phyloP scores from a whole-genome alignment of 1,140 invertebrate species.

The Odontomachus brunneus region DNA sequence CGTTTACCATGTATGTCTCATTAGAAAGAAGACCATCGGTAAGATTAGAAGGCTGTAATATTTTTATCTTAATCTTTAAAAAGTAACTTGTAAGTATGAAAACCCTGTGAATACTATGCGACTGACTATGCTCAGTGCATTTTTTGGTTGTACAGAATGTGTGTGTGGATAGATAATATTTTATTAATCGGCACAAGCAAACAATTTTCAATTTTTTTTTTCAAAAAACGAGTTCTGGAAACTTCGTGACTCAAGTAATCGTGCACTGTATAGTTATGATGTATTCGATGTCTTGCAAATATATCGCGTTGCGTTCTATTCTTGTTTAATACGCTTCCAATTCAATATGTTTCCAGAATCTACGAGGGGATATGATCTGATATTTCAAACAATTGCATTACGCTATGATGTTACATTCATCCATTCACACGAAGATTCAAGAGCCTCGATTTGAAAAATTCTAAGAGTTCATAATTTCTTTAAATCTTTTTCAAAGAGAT shows the following conservation, averaged over 20 bases:
- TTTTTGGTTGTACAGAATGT: conserved; percentile 73
- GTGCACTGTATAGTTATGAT: background rate
- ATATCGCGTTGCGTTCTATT: background rate
- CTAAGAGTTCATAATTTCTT: conserved; percentile 58
- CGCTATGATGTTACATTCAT: background rate
- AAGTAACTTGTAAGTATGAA: conserved; percentile 73
- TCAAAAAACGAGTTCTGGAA: conserved; percentile 49
- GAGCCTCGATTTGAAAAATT: conserved; percentile 38
- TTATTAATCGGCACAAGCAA: conserved; percentile 65
- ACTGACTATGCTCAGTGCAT: conserved; percentile 72
- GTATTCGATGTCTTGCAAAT: background rate
- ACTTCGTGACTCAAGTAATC: background rate
- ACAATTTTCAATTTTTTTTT: conserved; percentile 52
- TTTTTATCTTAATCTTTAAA: conserved; percentile 70
- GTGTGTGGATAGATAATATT: conserved; percentile 67
- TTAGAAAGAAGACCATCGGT: conserved; percentile 73
- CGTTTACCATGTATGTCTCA: conserved; percentile 63
- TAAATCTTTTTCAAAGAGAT: conserved; percentile 42
- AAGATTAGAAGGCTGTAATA: conserved; percentile 70
- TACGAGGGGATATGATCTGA: background rate
- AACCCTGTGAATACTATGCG: conserved; percentile 76
- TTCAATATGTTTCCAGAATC: background rate
- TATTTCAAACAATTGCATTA: background rate
- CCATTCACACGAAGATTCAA: conserved; percentile 34
- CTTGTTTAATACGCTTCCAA: background rate